phyloP scores from a whole-genome alignment of 1,140 invertebrate species.

The Anoplophora glabripennis region DNA sequence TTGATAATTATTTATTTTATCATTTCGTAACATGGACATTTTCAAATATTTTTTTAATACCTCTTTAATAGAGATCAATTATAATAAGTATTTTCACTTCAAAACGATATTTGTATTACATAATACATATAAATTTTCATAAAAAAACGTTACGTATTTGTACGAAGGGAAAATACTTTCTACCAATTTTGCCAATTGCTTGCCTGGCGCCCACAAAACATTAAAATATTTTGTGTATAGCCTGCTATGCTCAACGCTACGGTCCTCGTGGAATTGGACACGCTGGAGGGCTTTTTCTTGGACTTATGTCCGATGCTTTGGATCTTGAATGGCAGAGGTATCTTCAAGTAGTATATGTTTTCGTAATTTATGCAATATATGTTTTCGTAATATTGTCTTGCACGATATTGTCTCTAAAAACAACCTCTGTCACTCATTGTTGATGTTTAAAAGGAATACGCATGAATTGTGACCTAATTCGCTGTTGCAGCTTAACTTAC shows the following conservation, averaged over 20 bases:
- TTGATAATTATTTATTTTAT: neutral
- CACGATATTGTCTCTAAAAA: neutral
- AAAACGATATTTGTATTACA: no score
- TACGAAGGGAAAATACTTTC: no score
- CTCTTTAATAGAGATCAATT: no score
- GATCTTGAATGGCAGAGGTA: constrained; percentile 65
- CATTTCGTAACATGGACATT: no score
- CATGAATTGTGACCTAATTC: no score
- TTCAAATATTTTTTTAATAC: neutral
- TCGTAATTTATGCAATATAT: neutral
- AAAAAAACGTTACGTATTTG: no score
- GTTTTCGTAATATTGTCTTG: no score
- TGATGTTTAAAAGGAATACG: no score
- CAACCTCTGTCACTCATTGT: constrained; percentile 28
- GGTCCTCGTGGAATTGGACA: constrained; percentile 89
- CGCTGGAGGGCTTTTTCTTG: constrained; percentile 71
- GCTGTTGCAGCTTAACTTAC: no score
- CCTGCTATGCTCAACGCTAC: constrained; percentile 77
- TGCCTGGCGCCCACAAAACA: neutral
- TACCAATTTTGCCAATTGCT: no score
- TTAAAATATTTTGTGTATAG: constrained; percentile 54
- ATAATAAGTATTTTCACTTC: no score
- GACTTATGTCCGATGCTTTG: constrained; percentile 66
- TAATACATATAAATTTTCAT: no score
- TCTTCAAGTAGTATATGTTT: neutral